Evolutionary conservation across 2,113 vertebrate species (phyloP).

Genomic region (Pungitius pungitius): DNA sequence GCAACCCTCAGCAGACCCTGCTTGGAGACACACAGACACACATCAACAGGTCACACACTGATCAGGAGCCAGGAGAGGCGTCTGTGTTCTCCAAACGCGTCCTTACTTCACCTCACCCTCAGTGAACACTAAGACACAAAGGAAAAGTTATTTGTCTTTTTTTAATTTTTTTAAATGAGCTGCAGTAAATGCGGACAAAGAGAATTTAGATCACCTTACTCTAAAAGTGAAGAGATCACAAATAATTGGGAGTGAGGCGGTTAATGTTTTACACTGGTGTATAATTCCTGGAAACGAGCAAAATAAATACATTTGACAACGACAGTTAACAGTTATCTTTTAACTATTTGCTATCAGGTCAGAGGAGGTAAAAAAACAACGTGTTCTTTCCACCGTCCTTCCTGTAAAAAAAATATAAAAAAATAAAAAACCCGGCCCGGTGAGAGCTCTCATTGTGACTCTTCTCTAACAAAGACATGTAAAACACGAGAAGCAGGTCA

Average conservation of each 20-base stretch:
- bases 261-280: conserved; percentile 4
- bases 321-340: conserved; percentile 18
- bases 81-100: background rate
- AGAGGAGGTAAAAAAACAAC: conserved; percentile 29
- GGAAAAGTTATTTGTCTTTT: background rate
- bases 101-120: background rate
- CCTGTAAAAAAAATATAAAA: conserved; percentile 57
- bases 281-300: conserved; percentile 9
- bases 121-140: conserved; percentile 16
- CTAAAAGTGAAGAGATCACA: conserved; percentile 4
- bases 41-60: conserved; percentile 71
- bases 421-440: conserved; percentile 48
- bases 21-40: conserved; percentile 74
- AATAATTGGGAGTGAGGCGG: background rate
- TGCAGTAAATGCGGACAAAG: background rate
- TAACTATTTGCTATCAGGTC: conserved; percentile 24
- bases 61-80: conserved; percentile 1
- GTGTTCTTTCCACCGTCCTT: background rate
- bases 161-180: background rate
- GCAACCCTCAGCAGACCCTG: conserved; percentile 98
- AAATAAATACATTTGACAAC: background rate
- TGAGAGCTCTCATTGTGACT: conserved; percentile 43
- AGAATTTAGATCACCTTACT: background rate
- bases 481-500: conserved; percentile 73
- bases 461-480: conserved; percentile 63